A percentile compares a stretch with the other conserved stretches of the same genome.
Evolutionary conservation across 2,888 invertebrate species (phyloP).

Genomic region (Caenorhabditis imperialis): DNA sequence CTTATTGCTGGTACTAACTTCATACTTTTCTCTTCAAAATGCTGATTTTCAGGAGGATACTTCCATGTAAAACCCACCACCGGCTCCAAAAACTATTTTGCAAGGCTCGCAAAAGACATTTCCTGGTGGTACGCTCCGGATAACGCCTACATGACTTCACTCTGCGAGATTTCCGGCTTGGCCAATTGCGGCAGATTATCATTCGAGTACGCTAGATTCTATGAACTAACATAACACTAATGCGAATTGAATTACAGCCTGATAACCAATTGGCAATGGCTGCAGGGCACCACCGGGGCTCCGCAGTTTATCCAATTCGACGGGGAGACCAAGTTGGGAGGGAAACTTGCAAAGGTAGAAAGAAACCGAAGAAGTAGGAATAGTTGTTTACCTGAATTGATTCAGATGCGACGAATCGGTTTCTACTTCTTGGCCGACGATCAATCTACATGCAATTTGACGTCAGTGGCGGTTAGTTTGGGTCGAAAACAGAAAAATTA

Average conservation of each 20-base stretch:
- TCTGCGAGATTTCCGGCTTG: slow-evolving; percentile 64
- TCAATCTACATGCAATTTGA: slow-evolving; percentile 42
- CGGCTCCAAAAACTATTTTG: slow-evolving; percentile 65
- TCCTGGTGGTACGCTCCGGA: slow-evolving; percentile 74
- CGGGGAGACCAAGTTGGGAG: slow-evolving; percentile 72
- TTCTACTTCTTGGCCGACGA: slow-evolving; percentile 70
- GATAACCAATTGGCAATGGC: slow-evolving; percentile 77
- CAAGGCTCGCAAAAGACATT: slow-evolving; percentile 66
- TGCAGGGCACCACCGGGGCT: slow-evolving; percentile 50
- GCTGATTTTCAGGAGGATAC: slow-evolving; percentile 74
- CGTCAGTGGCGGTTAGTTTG: slow-evolving; percentile 31
- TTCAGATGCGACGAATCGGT: slow-evolving; percentile 70
- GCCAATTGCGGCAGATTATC: slow-evolving; percentile 60
- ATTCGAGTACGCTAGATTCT: slow-evolving; percentile 59
- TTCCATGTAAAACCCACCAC: slow-evolving; percentile 66
- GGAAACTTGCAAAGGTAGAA: slow-evolving; percentile 67
- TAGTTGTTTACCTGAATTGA: too few species aligned
- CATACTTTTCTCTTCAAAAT: too few species aligned
- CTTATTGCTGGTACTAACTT: slow-evolving; percentile 74
- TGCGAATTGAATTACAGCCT: slow-evolving; percentile 53
- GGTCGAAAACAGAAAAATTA: slow-evolving; percentile 7
- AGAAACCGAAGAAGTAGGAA: too few species aligned
- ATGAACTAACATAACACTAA: slow-evolving; percentile 7
- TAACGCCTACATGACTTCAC: slow-evolving; percentile 75
- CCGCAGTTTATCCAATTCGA: slow-evolving; percentile 76